Conservation (phyloP, 2,888 invertebrate genomes). For the Diarsia dahlii region DNA sequence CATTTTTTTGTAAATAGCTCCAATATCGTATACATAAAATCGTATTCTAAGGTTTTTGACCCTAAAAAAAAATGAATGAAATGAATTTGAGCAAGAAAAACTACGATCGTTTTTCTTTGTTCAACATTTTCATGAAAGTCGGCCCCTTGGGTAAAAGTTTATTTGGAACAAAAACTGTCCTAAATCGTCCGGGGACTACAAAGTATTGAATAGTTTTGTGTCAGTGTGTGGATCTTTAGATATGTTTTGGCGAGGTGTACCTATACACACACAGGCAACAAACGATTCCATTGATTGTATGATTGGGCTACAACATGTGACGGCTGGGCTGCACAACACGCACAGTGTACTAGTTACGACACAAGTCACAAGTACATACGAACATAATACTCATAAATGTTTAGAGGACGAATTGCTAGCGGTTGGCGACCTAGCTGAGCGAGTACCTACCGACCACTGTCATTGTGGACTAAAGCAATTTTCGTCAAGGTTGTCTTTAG, state of each 20-base stretch:
- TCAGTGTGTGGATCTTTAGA: conserved; percentile 1
- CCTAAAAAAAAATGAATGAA: neutral
- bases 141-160: neutral
- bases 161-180: conserved; percentile 7
- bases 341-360: conserved; percentile 46
- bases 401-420: conserved; percentile 63
- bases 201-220: conserved; percentile 5
- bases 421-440: conserved; percentile 57
- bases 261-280: neutral
- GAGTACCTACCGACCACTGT: conserved; percentile 30
- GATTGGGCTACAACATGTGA: conserved; percentile 46
- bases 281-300: conserved; percentile 55
- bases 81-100: conserved; percentile 4
- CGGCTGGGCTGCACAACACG: conserved; percentile 31
- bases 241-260: conserved; percentile 1
- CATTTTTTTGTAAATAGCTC: conserved; percentile 14
- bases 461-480: conserved; percentile 22
- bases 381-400: conserved; percentile 61
- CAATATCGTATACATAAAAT: conserved; percentile 1
- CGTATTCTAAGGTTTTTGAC: conserved; percentile 20
- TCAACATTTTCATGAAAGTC: conserved; percentile 1
- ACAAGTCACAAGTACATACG: conserved; percentile 45
- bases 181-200: conserved; percentile 3
- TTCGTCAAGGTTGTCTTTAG: conserved; percentile 55
- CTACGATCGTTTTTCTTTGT: neutral